phyloP scores from a whole-genome alignment of 1,140 invertebrate species.

The Liolophura sinensis region DNA sequence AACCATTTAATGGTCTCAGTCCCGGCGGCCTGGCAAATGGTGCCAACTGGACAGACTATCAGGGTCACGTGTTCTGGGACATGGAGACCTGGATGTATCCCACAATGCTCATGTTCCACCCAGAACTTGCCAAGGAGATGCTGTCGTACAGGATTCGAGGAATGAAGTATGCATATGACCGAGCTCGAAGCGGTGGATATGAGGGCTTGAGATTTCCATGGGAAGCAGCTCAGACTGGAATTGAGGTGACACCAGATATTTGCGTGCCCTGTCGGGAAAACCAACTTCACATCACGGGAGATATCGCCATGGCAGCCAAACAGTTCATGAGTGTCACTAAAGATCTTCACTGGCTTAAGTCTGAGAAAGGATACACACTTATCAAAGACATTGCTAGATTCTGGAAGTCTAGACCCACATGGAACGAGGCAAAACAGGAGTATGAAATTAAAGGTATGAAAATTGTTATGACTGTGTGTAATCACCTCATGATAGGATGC shows the following conservation, averaged over 20 bases:
- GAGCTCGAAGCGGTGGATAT: not conserved
- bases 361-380: not conserved
- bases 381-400: slow-evolving; percentile 3
- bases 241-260: not conserved
- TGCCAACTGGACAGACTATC: not conserved
- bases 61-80: slow-evolving; percentile 22
- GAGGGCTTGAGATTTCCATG: not conserved
- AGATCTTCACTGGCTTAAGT: not conserved
- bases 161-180: slow-evolving; percentile 1
- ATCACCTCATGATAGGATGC: too few relatives aligned
- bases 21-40: not conserved
- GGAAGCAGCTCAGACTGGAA: slow-evolving; percentile 1
- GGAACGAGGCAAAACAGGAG: not conserved
- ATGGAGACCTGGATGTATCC: not conserved
- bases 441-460: slow-evolving; percentile 1
- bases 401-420: not conserved
- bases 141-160: not conserved
- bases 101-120: slow-evolving; percentile 1
- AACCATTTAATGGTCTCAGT: slow-evolving; percentile 1
- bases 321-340: not conserved
- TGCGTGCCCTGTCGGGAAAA: too few relatives aligned
- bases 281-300: slow-evolving; percentile 42
- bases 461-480: not conserved
- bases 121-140: slow-evolving; percentile 1
- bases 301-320: not conserved